Base-by-base conservation (phyloP, 1,140 invertebrate genomes). In the Triops longicaudatus region DNA sequence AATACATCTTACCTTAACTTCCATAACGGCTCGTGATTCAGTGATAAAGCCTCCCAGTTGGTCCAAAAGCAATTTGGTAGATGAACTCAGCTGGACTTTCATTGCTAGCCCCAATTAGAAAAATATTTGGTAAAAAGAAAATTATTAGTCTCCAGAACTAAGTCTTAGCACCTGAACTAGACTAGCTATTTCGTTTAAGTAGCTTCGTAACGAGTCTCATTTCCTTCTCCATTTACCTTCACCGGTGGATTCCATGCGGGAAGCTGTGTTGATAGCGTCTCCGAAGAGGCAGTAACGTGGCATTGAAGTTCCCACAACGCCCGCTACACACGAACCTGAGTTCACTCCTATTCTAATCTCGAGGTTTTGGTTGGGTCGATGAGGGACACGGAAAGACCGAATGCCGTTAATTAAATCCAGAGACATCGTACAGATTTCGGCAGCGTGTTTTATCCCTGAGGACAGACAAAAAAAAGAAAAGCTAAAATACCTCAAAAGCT, bases 231-330 rank as follows among this genome's bases (percentile, higher is more conserved):
- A 78, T 79, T 79, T 82, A 88, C 87, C 81, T 82, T 85, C 84
- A n/a, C 86, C 84, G 42, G 83, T 85, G 0, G 84, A 81, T 79
- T 88, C 87, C 87, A 89, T 89, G 73, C 87, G 78, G 7, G 83
- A 83, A 0, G 87, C 87, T 11, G 85, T 87, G 79, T 87, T 88
- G 73, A 88, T 85, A 1, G 86, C 87, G 78, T 88, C 87, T 2
- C 87, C 90, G 80, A 91, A 91, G 14, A 91, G 83, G 80, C 90
- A 91, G 82, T 90, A 90, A 14, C 89, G 81, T 0, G 89, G 89
- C 88, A 90, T 89, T 43, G 87, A 88, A 17, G 87, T 85, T 4
- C 89, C 89, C 0, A 90, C 88, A 0, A 90, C 87, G 0, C 89
- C 89, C 0, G 88, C 91, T 37, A 92, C 89, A 17, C 91, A 89